Conservation (phyloP, 2,113 vertebrate genomes). For the Eclectus roratus region DNA sequence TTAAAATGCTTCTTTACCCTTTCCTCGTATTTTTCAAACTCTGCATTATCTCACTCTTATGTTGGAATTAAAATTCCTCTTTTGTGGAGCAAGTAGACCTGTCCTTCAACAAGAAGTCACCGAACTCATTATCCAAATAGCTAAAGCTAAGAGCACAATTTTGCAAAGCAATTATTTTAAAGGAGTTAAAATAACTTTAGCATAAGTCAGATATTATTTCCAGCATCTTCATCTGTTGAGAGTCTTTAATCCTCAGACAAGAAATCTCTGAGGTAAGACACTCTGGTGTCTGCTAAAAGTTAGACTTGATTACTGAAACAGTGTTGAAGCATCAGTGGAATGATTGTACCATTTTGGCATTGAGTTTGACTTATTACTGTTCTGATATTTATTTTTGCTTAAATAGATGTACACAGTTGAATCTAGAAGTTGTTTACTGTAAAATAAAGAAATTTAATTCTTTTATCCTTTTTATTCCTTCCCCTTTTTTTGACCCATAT, state of each 20-base stretch:
- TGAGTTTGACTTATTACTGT: background rate
- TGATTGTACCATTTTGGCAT: background rate
- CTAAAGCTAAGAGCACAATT: background rate
- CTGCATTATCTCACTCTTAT: background rate
- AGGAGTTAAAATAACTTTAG: background rate
- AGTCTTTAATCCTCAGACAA: background rate
- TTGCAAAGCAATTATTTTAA: background rate
- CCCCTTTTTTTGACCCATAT: background rate
- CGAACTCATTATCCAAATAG: background rate
- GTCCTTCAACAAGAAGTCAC: background rate
- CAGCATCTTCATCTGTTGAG: background rate
- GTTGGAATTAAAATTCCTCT: background rate
- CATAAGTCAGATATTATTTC: background rate
- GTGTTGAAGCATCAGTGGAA: background rate
- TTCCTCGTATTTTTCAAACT: background rate
- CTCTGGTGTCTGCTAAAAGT: background rate
- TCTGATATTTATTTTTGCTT: background rate
- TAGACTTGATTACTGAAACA: background rate
- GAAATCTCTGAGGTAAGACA: background rate
- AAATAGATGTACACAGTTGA: background rate
- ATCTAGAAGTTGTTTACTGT: background rate
- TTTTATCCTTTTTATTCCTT: background rate
- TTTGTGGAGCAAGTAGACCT: background rate
- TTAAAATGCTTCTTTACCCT: background rate
- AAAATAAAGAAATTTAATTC: background rate